These are phyloP conservation scores for Goniozus legneri DNA, from an alignment of 1,140 invertebrate genomes.

Conservation along the genomic window DNA sequence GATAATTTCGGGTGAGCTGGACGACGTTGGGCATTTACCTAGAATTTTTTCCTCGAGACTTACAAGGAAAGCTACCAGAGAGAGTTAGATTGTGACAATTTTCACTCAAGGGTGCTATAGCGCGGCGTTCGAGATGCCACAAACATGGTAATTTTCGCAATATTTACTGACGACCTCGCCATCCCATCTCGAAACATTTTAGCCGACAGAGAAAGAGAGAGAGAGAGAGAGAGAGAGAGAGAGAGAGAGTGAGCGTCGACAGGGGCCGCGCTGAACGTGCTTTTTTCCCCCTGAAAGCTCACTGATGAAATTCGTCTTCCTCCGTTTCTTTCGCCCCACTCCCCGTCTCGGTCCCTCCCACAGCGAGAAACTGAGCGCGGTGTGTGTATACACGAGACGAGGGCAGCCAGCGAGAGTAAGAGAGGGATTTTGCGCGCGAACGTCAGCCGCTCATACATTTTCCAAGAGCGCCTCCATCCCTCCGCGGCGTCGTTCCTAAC, in stretches of 20 bases:
- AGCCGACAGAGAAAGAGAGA: neutral
- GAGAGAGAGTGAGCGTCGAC: too few relatives aligned
- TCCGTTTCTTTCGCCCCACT: neutral
- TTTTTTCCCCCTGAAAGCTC: neutral
- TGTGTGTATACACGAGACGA: too few relatives aligned
- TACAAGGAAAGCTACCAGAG: too few relatives aligned
- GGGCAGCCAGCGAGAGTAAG: too few relatives aligned
- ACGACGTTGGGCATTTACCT: too few relatives aligned
- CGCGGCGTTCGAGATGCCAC: neutral
- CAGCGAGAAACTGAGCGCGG: neutral
- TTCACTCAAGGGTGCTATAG: neutral
- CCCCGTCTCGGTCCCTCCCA: neutral
- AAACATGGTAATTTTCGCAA: neutral
- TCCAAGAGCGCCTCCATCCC: conserved; percentile 12
- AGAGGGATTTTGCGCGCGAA: too few relatives aligned
- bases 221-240: neutral
- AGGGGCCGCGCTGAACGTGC: neutral
- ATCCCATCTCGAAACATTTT: too few relatives aligned
- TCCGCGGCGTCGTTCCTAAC: too few relatives aligned
- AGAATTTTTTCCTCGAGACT: too few relatives aligned
- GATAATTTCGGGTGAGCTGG: too few relatives aligned
- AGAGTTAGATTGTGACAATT: too few relatives aligned
- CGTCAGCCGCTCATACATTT: conserved; percentile 23
- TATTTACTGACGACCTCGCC: neutral
- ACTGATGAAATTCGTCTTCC: conserved; percentile 13